Evolutionary conservation across 2,888 invertebrate genomes (phyloP).

Genomic region (Lochmaea crataegi): DNA sequence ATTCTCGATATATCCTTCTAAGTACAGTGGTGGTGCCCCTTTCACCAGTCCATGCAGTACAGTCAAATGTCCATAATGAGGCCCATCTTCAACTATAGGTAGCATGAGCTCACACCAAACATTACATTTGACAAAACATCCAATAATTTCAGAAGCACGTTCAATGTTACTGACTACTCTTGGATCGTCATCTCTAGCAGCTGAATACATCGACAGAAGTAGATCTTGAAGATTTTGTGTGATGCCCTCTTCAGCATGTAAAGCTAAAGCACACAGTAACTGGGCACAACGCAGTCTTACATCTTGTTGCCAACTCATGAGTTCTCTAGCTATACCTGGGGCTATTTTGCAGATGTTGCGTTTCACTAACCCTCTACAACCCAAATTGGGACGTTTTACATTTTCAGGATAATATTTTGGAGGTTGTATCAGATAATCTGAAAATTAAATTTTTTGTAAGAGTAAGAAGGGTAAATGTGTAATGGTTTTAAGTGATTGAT

Average conservation of each 20-base stretch:
- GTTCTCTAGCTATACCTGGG: constrained; percentile 77
- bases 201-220: constrained; percentile 70
- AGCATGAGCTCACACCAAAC: constrained; percentile 78
- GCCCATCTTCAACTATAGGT: constrained; percentile 70
- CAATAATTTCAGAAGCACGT: constrained; percentile 77
- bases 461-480: background rate
- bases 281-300: constrained; percentile 79
- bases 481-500: too few species aligned
- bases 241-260: constrained; percentile 80
- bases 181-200: constrained; percentile 72
- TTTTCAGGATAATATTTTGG: constrained; percentile 80
- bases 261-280: constrained; percentile 76
- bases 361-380: constrained; percentile 84
- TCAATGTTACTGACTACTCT: constrained; percentile 57
- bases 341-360: constrained; percentile 80
- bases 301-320: constrained; percentile 79
- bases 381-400: constrained; percentile 83
- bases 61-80: constrained; percentile 68
- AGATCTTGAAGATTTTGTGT: constrained; percentile 75
- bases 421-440: constrained; percentile 76
- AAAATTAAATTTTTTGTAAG: constrained; percentile 16
- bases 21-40: constrained; percentile 68
- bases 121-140: constrained; percentile 76
- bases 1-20: constrained; percentile 67
- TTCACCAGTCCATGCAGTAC: constrained; percentile 73